Conservation (phyloP, 2,888 invertebrate species). For the Oscheius sp. region DNA sequence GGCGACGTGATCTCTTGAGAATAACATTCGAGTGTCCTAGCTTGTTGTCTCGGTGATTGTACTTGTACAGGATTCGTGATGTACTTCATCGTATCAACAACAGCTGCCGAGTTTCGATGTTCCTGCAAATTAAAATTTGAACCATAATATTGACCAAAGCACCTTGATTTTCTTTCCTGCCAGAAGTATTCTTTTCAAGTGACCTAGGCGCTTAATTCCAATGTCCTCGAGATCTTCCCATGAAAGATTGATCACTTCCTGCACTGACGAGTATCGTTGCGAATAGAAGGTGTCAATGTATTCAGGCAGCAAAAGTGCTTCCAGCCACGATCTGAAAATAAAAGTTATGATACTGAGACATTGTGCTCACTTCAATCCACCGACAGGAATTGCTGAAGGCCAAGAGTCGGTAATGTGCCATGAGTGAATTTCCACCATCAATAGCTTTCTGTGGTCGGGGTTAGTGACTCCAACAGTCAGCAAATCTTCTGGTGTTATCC, state of each 20-base stretch:
- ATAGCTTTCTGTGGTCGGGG: slow-evolving; percentile 92
- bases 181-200: slow-evolving; percentile 96
- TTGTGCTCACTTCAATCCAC: slow-evolving; percentile 8
- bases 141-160: too few species aligned
- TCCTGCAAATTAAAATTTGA: slow-evolving; percentile 34
- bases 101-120: slow-evolving; percentile 34
- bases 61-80: slow-evolving; percentile 30
- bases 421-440: slow-evolving; percentile 91
- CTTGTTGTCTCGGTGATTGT: slow-evolving; percentile 31
- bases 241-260: slow-evolving; percentile 89
- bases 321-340: slow-evolving; percentile 84
- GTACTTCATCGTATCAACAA: slow-evolving; percentile 22
- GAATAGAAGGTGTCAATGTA: slow-evolving; percentile 89
- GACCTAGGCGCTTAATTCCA: slow-evolving; percentile 81
- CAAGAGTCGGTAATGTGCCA: slow-evolving; percentile 64
- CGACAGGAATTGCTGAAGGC: slow-evolving; percentile 45
- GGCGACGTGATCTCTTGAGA: slow-evolving; percentile 7
- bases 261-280: slow-evolving; percentile 93
- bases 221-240: slow-evolving; percentile 99
- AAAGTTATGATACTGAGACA: not conserved
- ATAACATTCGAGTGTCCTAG: slow-evolving; percentile 22
- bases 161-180: slow-evolving; percentile 88
- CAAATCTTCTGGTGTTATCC: slow-evolving; percentile 94
- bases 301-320: slow-evolving; percentile 88
- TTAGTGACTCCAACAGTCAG: slow-evolving; percentile 87